These are phyloP conservation scores for Drosophila antonietae DNA, from an alignment of 2,888 invertebrate genomes.

Conservation along the genomic window DNA sequence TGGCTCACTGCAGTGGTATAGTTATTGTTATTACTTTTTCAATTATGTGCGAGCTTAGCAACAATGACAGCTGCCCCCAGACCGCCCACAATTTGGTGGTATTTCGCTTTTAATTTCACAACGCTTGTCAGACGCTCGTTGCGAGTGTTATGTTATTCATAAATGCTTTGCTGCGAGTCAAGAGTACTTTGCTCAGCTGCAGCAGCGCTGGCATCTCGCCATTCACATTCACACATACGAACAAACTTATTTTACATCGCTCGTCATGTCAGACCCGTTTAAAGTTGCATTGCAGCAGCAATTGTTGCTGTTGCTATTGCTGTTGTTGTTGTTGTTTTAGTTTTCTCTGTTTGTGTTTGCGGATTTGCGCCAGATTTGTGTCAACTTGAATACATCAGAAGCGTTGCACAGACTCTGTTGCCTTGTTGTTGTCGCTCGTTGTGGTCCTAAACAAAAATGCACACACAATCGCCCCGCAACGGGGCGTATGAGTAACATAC, in stretches of 20 bases:
- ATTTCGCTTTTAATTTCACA: constrained; percentile 71
- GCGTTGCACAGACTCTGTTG: constrained; percentile 71
- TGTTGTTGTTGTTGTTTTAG: constrained; percentile 7
- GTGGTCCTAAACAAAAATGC: constrained; percentile 60
- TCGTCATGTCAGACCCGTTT: constrained; percentile 66
- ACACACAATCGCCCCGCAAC: constrained; percentile 66
- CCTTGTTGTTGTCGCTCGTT: constrained; percentile 44
- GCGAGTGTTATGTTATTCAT: constrained; percentile 68
- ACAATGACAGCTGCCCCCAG: constrained; percentile 15
- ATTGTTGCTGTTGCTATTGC: neutral
- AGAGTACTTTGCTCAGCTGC: constrained; percentile 33
- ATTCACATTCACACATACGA: constrained; percentile 17
- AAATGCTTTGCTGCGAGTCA: constrained; percentile 58
- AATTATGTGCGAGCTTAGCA: constrained; percentile 53
- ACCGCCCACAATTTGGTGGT: constrained; percentile 25
- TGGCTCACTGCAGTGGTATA: neutral
- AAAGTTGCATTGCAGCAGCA: constrained; percentile 59
- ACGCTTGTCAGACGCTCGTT: constrained; percentile 42
- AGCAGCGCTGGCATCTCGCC: neutral
- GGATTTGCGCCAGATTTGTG: constrained; percentile 79
- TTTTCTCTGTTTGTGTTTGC: constrained; percentile 46
- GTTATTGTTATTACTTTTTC: constrained; percentile 58
- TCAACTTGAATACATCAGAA: constrained; percentile 80
- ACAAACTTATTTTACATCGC: constrained; percentile 28
- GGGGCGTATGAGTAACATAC: constrained; percentile 61